These are phyloP conservation scores for Saguinus imperator DNA, from an alignment of 2,113 vertebrate species.

Conservation along the genomic window DNA sequence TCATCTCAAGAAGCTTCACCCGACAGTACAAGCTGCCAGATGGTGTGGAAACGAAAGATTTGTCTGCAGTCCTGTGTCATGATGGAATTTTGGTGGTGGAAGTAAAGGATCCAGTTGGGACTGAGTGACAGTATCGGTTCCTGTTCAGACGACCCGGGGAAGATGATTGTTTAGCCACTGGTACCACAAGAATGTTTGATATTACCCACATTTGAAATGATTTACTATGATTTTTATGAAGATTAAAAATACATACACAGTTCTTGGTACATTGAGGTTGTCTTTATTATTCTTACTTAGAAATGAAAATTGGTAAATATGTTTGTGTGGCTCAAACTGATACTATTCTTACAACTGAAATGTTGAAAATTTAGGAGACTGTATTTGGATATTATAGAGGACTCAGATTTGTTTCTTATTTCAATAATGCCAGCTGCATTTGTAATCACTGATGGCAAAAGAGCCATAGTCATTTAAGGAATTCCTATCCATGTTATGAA, in stretches of 20 bases:
- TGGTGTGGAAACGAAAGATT: conserved; percentile 82
- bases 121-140: conserved; percentile 57
- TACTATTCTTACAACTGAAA: neutral
- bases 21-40: conserved; percentile 87
- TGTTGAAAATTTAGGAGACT: neutral
- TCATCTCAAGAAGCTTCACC: conserved; percentile 87
- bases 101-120: conserved; percentile 76
- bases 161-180: neutral
- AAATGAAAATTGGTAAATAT: conserved; percentile 39
- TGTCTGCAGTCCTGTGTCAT: conserved; percentile 87
- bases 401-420: neutral
- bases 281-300: conserved; percentile 54
- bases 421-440: neutral
- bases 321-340: neutral
- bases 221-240: conserved; percentile 36
- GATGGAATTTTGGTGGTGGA: conserved; percentile 91
- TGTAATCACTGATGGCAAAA: neutral
- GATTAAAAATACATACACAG: conserved; percentile 58
- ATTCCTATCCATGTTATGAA: neutral
- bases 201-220: neutral
- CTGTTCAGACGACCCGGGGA: conserved; percentile 43
- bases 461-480: neutral
- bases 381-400: neutral
- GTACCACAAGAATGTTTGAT: neutral
- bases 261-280: conserved; percentile 56